A percentile compares a stretch with the other conserved stretches of the same genome.
Evolutionary conservation across 1,140 invertebrate genomes (phyloP).

Genomic region (Bombus superbus): DNA sequence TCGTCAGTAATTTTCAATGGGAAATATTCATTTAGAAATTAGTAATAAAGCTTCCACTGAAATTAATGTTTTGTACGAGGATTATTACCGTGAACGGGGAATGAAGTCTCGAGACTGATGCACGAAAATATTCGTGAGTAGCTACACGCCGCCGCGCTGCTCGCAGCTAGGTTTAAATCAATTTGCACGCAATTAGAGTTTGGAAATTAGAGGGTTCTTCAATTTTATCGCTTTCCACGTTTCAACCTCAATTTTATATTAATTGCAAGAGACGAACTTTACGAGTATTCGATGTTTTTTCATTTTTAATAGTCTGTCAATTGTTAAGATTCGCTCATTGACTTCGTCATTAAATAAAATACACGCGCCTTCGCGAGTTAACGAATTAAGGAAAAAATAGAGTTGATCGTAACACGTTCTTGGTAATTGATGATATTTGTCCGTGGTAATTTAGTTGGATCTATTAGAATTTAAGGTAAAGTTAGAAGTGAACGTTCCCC

Average conservation of each 20-base stretch:
- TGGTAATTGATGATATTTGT: no score
- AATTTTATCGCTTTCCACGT: constrained; percentile 3
- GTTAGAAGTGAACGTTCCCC: no score
- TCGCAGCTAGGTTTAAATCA: constrained; percentile 4
- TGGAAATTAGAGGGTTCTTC: constrained; percentile 19
- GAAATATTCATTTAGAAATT: background rate
- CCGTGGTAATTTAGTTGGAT: no score
- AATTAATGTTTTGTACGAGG: background rate
- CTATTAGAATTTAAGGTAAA: no score
- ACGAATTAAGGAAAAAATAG: background rate
- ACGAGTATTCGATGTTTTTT: background rate
- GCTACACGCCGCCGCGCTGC: background rate
- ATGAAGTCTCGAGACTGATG: background rate
- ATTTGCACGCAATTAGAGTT: constrained; percentile 23
- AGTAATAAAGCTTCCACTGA: background rate
- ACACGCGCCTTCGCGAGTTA: no score
- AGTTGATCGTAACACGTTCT: no score
- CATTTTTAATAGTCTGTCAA: background rate
- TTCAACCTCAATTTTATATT: background rate
- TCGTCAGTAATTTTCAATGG: background rate
- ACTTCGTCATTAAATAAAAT: background rate
- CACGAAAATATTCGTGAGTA: background rate
- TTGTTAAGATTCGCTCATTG: background rate
- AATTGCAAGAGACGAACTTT: background rate
- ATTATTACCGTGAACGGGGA: background rate